Percentiles rank a stretch among this genome's conserved stretches.
phyloP scores from a whole-genome alignment of 2,113 vertebrate species.

The Spilogale gracilis region DNA sequence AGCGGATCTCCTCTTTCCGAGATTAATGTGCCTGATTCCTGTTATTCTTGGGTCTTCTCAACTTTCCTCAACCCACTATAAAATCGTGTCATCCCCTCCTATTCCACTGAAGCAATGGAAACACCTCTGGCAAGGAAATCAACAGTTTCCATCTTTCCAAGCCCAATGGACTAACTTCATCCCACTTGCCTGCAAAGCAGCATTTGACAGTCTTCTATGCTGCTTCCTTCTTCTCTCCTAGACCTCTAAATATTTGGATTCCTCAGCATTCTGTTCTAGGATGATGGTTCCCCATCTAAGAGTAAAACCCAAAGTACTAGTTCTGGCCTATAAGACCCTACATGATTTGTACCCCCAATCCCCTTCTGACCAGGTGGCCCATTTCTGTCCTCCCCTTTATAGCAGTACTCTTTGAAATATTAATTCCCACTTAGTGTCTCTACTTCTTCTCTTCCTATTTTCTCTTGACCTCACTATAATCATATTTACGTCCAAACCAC shows the following conservation, averaged over 20 bases:
- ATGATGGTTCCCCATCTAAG: background rate
- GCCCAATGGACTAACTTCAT: background rate
- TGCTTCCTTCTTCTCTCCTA: background rate
- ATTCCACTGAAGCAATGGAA: background rate
- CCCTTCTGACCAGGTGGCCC: background rate
- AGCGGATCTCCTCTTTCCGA: background rate
- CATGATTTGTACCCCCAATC: background rate
- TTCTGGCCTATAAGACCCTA: background rate
- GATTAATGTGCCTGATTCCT: background rate
- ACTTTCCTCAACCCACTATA: background rate
- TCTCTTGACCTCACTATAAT: background rate
- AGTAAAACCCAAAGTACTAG: background rate
- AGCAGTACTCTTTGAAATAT: conserved; percentile 10
- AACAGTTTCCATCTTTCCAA: background rate
- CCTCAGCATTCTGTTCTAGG: background rate
- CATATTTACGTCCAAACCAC: background rate
- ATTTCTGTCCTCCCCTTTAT: background rate
- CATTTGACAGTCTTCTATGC: background rate
- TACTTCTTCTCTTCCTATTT: background rate
- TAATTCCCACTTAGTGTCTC: background rate
- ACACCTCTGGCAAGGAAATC: background rate
- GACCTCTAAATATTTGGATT: background rate
- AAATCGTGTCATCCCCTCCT: background rate
- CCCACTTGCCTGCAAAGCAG: background rate
- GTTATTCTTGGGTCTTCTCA: conserved; percentile 3